Percentiles rank a stretch among this genome's conserved stretches.
These are phyloP conservation scores for Tupaia chinensis DNA, from an alignment of 2,113 vertebrate genomes.

Conservation along the genomic window DNA sequence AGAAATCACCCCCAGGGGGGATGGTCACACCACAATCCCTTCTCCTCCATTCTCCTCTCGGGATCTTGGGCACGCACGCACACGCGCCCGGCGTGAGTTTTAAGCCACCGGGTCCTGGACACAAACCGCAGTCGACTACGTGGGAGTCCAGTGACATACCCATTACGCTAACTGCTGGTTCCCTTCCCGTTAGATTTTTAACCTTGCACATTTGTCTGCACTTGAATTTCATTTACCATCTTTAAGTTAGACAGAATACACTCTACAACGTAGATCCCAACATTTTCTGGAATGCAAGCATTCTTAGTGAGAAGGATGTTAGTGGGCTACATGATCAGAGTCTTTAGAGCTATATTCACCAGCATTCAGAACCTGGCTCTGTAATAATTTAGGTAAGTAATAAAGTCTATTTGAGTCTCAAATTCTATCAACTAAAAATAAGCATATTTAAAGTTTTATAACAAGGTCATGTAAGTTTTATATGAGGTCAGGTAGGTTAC, in stretches of 20 bases:
- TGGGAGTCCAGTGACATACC: no score
- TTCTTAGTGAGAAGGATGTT: neutral
- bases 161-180: no score
- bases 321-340: no score
- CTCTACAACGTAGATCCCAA: neutral
- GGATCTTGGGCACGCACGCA: no score
- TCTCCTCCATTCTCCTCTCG: no score
- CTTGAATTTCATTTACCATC: neutral
- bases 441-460: neutral
- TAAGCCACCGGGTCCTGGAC: no score
- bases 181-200: neutral
- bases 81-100: no score
- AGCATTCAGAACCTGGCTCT: neutral
- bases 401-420: neutral
- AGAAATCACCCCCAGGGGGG: no score
- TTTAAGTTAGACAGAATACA: neutral
- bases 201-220: neutral
- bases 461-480: neutral
- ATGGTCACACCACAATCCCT: no score
- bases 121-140: no score
- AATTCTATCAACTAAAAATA: neutral
- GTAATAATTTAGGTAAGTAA: neutral
- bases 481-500: neutral
- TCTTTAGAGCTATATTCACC: neutral
- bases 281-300: neutral